Percentiles rank a stretch among this genome's conserved stretches.
These are phyloP conservation scores for Microtus californicus DNA, from an alignment of 2,797 vertebrate genomes.

Conservation along the genomic window DNA sequence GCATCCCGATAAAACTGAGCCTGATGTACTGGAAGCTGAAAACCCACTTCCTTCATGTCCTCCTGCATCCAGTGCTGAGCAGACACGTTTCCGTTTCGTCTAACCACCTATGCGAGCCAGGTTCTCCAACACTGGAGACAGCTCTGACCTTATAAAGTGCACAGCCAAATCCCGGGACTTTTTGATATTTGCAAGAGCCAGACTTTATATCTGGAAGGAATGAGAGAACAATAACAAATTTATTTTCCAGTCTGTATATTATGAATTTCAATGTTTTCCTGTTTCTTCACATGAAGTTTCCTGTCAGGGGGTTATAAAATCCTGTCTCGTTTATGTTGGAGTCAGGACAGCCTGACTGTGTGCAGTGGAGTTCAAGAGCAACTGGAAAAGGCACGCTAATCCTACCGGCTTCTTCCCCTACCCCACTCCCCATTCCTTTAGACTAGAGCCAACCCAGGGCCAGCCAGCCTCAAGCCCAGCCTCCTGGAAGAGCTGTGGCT, in stretches of 20 bases:
- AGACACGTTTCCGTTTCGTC: background rate
- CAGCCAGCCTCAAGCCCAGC: background rate
- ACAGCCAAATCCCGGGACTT: constrained; percentile 52
- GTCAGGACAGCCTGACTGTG: constrained; percentile 65
- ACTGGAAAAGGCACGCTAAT: constrained; percentile 62
- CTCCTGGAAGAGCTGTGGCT: constrained; percentile 20
- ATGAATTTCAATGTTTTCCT: constrained; percentile 82
- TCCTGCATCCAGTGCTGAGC: background rate
- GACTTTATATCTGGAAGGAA: constrained; percentile 81
- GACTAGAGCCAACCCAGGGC: background rate
- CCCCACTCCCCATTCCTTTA: background rate
- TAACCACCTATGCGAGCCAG: constrained; percentile 29
- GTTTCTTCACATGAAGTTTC: constrained; percentile 78
- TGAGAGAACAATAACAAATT: constrained; percentile 78
- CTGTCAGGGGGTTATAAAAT: constrained; percentile 78
- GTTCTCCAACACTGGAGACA: background rate
- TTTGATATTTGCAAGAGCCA: constrained; percentile 75
- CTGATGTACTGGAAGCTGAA: background rate
- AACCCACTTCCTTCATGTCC: background rate
- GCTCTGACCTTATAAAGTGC: constrained; percentile 67
- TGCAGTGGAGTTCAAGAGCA: constrained; percentile 34
- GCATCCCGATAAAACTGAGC: background rate
- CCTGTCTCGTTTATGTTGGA: constrained; percentile 84
- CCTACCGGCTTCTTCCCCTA: background rate
- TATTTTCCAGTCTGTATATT: constrained; percentile 75